phyloP scores from a whole-genome alignment of 2,797 vertebrate species.

The Meriones psammophilus region DNA sequence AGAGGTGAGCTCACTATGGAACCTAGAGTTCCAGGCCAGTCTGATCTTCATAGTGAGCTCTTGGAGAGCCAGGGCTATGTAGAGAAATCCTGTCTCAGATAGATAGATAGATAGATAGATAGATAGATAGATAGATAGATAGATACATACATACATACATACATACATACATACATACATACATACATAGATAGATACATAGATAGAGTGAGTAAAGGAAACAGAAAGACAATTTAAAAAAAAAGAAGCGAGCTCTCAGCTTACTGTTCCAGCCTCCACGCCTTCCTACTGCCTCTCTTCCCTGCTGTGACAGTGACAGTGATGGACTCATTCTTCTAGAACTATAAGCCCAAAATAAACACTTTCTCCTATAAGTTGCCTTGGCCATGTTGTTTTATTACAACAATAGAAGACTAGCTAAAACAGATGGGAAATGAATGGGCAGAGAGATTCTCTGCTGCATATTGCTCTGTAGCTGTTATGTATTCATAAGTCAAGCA shows the following conservation, averaged over 20 bases:
- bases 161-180: not conserved
- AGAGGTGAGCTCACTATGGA: not conserved
- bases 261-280: too few relatives aligned
- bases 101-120: too few relatives aligned
- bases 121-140: too few relatives aligned
- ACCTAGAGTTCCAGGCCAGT: not conserved
- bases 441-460: not conserved
- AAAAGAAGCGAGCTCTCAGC: not conserved
- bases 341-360: not conserved
- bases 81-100: not conserved
- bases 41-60: not conserved
- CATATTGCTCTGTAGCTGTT: not conserved
- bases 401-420: not conserved
- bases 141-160: too few relatives aligned
- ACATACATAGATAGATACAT: not conserved
- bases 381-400: not conserved
- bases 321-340: not conserved
- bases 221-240: too few relatives aligned
- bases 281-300: not conserved
- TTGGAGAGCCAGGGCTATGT: not conserved
- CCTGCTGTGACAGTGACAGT: not conserved
- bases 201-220: too few relatives aligned
- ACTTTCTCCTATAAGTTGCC: not conserved
- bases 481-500: conserved; percentile 36
- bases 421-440: not conserved